phyloP scores from a whole-genome alignment of 2,113 vertebrate genomes.

The Coregonus clupeaformis region DNA sequence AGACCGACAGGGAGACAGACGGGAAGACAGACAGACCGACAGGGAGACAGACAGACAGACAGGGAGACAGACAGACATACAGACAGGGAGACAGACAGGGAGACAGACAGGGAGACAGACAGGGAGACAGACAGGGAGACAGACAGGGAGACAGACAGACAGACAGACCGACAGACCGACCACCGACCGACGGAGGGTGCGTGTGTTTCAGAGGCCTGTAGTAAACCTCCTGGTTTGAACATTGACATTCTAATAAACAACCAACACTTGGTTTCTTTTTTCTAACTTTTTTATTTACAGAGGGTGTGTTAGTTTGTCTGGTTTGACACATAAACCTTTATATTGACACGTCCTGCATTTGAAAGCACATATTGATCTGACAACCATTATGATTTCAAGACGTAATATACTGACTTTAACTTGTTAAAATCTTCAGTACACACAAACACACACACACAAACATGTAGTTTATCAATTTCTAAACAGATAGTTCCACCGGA shows the following conservation, averaged over 20 bases:
- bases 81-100: too few relatives aligned
- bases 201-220: neutral
- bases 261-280: constrained; percentile 38
- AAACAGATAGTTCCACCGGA: constrained; percentile 74
- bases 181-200: too few relatives aligned
- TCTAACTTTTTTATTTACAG: constrained; percentile 72
- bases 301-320: constrained; percentile 69
- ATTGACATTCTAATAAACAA: neutral
- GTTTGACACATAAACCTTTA: constrained; percentile 75
- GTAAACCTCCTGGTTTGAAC: neutral
- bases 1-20: neutral
- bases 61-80: too few relatives aligned
- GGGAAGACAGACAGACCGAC: neutral
- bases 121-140: too few relatives aligned
- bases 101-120: too few relatives aligned
- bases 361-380: constrained; percentile 78
- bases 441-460: constrained; percentile 66
- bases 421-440: constrained; percentile 73
- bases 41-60: neutral
- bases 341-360: constrained; percentile 76
- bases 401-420: constrained; percentile 74
- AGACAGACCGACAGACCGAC: accelerated
- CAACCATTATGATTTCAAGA: constrained; percentile 78
- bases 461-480: constrained; percentile 71
- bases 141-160: too few relatives aligned